These are phyloP conservation scores for Pogonus chalceus DNA, from an alignment of 1,140 invertebrate species.

Conservation along the genomic window DNA sequence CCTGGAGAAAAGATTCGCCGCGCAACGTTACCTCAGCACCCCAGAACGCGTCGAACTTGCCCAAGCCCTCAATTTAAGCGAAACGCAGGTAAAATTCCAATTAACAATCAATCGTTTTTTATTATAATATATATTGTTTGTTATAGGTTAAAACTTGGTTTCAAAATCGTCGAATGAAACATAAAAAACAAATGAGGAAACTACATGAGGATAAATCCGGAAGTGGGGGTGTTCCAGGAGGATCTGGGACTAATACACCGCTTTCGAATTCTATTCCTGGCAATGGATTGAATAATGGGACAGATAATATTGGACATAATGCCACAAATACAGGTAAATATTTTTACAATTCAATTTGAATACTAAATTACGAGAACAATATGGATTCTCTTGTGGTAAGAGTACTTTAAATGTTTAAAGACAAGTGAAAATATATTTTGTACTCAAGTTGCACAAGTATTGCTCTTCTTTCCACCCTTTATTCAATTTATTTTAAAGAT, in stretches of 20 bases:
- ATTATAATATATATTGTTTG: neutral
- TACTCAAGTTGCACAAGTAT: too few relatives aligned
- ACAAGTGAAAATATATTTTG: too few relatives aligned
- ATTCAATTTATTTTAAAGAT: too few relatives aligned
- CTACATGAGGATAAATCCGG: slow-evolving; percentile 42
- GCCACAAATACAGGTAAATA: too few relatives aligned
- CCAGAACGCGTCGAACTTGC: slow-evolving; percentile 94
- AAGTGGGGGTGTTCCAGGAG: neutral
- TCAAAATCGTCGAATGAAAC: slow-evolving; percentile 94
- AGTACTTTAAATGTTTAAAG: too few relatives aligned
- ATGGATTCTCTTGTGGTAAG: too few relatives aligned
- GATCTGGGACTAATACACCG: neutral
- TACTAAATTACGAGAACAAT: too few relatives aligned
- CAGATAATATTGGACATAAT: too few relatives aligned
- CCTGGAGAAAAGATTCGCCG: slow-evolving; percentile 89
- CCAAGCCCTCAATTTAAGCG: slow-evolving; percentile 80
- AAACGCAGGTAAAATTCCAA: slow-evolving; percentile 61
- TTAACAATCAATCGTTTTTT: neutral
- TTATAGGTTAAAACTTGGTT: slow-evolving; percentile 88
- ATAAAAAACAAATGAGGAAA: slow-evolving; percentile 87
- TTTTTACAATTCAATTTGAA: too few relatives aligned
- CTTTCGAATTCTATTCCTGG: neutral
- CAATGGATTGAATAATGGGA: neutral
- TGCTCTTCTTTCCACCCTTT: too few relatives aligned
- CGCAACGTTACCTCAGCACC: slow-evolving; percentile 92